phyloP scores from a whole-genome alignment of 1,140 invertebrate genomes.

The Drosophila ohnishii region DNA sequence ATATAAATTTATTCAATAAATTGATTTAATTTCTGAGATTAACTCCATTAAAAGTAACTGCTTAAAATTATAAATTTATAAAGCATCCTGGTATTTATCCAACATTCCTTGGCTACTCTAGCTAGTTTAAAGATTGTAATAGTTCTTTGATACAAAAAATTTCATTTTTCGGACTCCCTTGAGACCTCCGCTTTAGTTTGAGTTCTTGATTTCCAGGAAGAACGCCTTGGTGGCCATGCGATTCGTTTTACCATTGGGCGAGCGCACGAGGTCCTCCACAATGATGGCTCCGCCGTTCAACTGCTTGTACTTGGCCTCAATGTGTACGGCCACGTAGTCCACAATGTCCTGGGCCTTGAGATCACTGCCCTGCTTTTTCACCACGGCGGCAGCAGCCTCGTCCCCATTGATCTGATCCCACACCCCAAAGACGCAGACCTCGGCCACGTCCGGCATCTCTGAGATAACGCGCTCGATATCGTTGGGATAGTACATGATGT shows the following conservation, averaged over 20 bases:
- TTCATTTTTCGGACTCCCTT: background rate
- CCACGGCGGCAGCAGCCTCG: constrained; percentile 63
- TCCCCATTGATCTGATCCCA: constrained; percentile 59
- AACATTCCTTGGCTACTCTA: background rate
- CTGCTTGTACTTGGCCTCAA: constrained; percentile 64
- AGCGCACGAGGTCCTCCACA: constrained; percentile 79
- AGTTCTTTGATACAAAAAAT: background rate
- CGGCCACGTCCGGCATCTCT: constrained; percentile 56
- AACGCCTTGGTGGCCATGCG: constrained; percentile 54
- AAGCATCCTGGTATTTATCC: background rate
- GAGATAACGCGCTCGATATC: constrained; percentile 64
- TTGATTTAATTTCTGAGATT: background rate
- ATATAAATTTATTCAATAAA: background rate
- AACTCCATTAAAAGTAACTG: too few species aligned
- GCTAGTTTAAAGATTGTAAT: background rate
- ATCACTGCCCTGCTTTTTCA: constrained; percentile 38
- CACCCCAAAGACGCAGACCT: constrained; percentile 72
- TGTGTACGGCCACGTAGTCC: constrained; percentile 46
- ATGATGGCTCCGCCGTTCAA: constrained; percentile 83
- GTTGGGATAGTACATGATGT: constrained; percentile 74
- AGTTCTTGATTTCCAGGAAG: constrained; percentile 46
- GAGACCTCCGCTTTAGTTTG: background rate
- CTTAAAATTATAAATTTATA: background rate
- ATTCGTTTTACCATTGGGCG: constrained; percentile 68
- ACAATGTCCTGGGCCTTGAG: constrained; percentile 63